These are phyloP conservation scores for Diachrysia chrysitis DNA, from an alignment of 2,888 invertebrate genomes.

Conservation along the genomic window DNA sequence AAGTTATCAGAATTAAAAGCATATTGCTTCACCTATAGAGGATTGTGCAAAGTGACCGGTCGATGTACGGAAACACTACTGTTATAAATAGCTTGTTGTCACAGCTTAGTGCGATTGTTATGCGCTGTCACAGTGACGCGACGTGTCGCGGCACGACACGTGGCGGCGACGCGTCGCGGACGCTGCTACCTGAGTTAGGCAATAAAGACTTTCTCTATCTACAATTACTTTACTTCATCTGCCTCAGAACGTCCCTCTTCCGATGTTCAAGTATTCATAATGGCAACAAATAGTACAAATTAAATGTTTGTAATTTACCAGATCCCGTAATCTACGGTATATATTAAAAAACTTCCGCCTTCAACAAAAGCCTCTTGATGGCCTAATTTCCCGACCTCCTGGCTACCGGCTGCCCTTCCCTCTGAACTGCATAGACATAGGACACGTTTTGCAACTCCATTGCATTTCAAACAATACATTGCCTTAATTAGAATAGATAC, in stretches of 20 bases:
- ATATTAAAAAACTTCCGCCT: background rate
- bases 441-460: slow-evolving; percentile 1
- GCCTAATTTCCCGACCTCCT: slow-evolving; percentile 32
- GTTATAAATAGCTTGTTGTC: slow-evolving; percentile 64
- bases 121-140: slow-evolving; percentile 11
- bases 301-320: background rate
- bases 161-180: background rate
- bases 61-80: slow-evolving; percentile 25
- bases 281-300: background rate
- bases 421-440: slow-evolving; percentile 23
- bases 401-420: background rate
- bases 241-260: background rate
- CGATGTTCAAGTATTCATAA: background rate
- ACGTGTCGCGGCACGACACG: slow-evolving; percentile 7
- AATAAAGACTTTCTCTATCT: slow-evolving; percentile 35
- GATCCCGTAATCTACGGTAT: slow-evolving; percentile 1
- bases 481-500: slow-evolving; percentile 39
- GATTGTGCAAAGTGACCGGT: slow-evolving; percentile 32
- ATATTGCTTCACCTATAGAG: slow-evolving; percentile 2
- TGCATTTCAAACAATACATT: slow-evolving; percentile 11
- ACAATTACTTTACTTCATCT: background rate
- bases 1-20: slow-evolving; percentile 23
- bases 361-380: slow-evolving; percentile 24
- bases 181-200: slow-evolving; percentile 36
- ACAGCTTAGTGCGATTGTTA: slow-evolving; percentile 57